Evolutionary conservation across 2,797 vertebrate species (phyloP).

Genomic region (Rhinophrynus dorsalis): DNA sequence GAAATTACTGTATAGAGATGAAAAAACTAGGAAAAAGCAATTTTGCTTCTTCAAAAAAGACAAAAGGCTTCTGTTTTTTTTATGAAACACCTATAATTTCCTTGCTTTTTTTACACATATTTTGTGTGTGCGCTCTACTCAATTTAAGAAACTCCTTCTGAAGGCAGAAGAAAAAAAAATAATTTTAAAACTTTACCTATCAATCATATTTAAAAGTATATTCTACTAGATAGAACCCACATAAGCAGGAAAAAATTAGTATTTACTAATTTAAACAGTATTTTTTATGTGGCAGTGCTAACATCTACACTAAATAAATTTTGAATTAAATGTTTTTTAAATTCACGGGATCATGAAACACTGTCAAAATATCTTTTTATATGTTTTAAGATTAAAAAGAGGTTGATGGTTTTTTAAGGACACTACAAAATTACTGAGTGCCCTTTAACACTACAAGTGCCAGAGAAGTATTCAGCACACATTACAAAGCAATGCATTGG

Average conservation of each 20-base stretch:
- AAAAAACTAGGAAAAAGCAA: constrained; percentile 28
- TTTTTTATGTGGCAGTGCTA: neutral
- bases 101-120: constrained; percentile 48
- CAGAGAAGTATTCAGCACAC: no score
- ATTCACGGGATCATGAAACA: no score
- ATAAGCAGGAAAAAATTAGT: constrained; percentile 16
- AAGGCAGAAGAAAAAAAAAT: constrained; percentile 27
- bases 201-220: constrained; percentile 46
- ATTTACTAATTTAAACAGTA: no score
- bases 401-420: no score
- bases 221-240: constrained; percentile 30
- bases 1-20: constrained; percentile 46
- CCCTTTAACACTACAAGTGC: no score
- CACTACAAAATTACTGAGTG: no score
- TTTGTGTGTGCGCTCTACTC: constrained; percentile 30
- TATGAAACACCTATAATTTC: constrained; percentile 47
- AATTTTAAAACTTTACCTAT: constrained; percentile 33
- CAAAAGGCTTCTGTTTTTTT: constrained; percentile 39
- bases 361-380: no score
- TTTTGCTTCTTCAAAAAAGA: constrained; percentile 46
- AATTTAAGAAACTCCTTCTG: constrained; percentile 42
- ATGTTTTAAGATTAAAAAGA: no score
- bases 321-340: no score
- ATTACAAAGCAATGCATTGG: no score
- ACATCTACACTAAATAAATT: neutral